These are phyloP conservation scores for Alloplasta piceator DNA, from an alignment of 2,888 invertebrate genomes.

Conservation along the genomic window DNA sequence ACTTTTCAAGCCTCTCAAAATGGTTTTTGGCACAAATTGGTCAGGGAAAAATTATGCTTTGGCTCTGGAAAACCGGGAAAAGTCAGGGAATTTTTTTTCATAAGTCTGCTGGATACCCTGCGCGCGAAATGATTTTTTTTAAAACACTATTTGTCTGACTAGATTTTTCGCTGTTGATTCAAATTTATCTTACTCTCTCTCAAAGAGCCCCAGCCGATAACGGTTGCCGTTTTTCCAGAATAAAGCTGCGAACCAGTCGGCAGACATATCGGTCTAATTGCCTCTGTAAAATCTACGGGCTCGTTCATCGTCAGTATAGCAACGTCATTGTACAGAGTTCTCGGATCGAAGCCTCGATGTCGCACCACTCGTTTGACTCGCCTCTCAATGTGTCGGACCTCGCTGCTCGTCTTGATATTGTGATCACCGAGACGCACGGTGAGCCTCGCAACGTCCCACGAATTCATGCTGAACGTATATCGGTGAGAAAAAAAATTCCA, in stretches of 20 bases:
- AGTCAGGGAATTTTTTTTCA: too few relatives aligned
- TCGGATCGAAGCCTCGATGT: constrained; percentile 92
- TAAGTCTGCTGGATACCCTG: too few relatives aligned
- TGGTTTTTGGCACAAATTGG: too few relatives aligned
- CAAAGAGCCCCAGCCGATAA: constrained; percentile 95
- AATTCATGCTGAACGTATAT: constrained; percentile 89
- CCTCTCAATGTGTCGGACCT: constrained; percentile 91
- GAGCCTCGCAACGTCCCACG: constrained; percentile 93
- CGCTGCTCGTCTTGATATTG: constrained; percentile 90
- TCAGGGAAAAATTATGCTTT: too few relatives aligned
- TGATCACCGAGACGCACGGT: constrained; percentile 93
- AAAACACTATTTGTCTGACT: too few relatives aligned
- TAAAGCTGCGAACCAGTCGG: constrained; percentile 87
- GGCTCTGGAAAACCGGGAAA: too few relatives aligned
- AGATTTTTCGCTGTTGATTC: neutral
- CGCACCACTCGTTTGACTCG: constrained; percentile 93
- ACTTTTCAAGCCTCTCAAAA: too few relatives aligned
- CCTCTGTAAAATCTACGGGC: constrained; percentile 89
- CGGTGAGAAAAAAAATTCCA: neutral
- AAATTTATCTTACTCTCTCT: constrained; percentile 87
- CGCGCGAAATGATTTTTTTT: constrained; percentile 10
- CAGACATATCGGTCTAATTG: constrained; percentile 91
- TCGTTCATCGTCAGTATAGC: constrained; percentile 91
- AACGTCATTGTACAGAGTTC: constrained; percentile 94
- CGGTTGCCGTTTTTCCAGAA: constrained; percentile 89